These are phyloP conservation scores for Neoascia interrupta DNA, from an alignment of 2,888 invertebrate genomes.

Conservation along the genomic window DNA sequence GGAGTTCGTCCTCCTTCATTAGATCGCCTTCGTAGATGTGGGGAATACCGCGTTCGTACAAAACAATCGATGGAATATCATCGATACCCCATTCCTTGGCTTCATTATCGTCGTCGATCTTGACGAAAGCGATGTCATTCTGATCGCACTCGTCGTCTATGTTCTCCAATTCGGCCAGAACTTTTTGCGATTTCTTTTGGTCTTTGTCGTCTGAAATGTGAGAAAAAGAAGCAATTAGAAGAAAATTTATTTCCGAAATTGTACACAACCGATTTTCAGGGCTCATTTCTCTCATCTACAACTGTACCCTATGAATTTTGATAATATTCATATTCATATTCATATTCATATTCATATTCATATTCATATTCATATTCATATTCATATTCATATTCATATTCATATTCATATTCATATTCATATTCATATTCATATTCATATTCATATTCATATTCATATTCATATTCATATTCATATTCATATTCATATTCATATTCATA, in stretches of 20 bases:
- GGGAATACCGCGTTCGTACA: slow-evolving; percentile 87
- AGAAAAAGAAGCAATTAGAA: not conserved
- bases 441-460: too few species aligned
- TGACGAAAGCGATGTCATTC: slow-evolving; percentile 94
- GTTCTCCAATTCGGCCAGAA: slow-evolving; percentile 91
- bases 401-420: too few species aligned
- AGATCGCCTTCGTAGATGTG: slow-evolving; percentile 90
- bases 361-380: too few species aligned
- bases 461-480: too few species aligned
- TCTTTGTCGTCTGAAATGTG: slow-evolving; percentile 89
- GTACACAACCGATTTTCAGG: too few species aligned
- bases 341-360: too few species aligned
- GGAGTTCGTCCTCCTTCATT: slow-evolving; percentile 92
- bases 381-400: too few species aligned
- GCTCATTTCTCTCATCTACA: too few species aligned
- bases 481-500: too few species aligned
- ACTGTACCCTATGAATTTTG: too few species aligned
- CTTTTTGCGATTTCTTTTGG: slow-evolving; percentile 93
- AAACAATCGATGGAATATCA: slow-evolving; percentile 89
- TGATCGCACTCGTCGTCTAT: slow-evolving; percentile 96
- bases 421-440: too few species aligned
- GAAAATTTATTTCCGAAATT: not conserved
- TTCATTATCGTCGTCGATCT: slow-evolving; percentile 92
- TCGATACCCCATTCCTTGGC: slow-evolving; percentile 95
- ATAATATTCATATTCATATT: too few species aligned